phyloP scores from a whole-genome alignment of 2,888 invertebrate species.

The Acleris literana region DNA sequence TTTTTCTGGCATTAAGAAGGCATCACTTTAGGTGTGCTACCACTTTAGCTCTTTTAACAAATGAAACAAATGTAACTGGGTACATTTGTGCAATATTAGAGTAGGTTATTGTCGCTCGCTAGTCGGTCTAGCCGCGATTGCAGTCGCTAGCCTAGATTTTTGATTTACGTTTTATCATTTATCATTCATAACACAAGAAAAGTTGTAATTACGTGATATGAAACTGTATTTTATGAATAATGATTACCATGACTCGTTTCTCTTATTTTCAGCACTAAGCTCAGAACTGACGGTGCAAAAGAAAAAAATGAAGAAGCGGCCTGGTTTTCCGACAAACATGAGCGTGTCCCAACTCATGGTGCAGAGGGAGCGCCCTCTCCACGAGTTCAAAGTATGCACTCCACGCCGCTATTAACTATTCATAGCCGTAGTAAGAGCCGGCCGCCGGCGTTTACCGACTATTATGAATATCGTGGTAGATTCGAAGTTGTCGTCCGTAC shows the following conservation, averaged over 20 bases:
- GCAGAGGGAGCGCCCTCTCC: conserved; percentile 85
- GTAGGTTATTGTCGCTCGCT: too few relatives aligned
- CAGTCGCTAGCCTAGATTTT: too few relatives aligned
- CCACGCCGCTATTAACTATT: conserved; percentile 51
- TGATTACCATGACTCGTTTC: neutral
- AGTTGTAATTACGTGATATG: too few relatives aligned
- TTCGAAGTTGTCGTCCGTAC: conserved; percentile 43
- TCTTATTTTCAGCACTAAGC: conserved; percentile 56
- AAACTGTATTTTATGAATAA: too few relatives aligned
- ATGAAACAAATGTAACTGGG: too few relatives aligned
- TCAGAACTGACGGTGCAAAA: conserved; percentile 77
- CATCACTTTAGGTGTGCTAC: too few relatives aligned
- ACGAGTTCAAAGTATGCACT: conserved; percentile 75
- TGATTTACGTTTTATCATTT: too few relatives aligned
- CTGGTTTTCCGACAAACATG: conserved; percentile 83
- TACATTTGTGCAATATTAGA: too few relatives aligned
- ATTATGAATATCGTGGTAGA: conserved; percentile 44
- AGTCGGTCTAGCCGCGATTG: too few relatives aligned
- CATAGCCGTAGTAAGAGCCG: conserved; percentile 66
- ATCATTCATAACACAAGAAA: too few relatives aligned
- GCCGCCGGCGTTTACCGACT: conserved; percentile 58
- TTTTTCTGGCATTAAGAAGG: too few relatives aligned
- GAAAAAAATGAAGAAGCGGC: conserved; percentile 86
- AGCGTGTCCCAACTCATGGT: conserved; percentile 87
- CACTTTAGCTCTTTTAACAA: too few relatives aligned